Percentiles rank a stretch among this genome's conserved stretches.
Conservation (phyloP, 2,888 invertebrate genomes). For the Omphaloscelis lunosa region DNA sequence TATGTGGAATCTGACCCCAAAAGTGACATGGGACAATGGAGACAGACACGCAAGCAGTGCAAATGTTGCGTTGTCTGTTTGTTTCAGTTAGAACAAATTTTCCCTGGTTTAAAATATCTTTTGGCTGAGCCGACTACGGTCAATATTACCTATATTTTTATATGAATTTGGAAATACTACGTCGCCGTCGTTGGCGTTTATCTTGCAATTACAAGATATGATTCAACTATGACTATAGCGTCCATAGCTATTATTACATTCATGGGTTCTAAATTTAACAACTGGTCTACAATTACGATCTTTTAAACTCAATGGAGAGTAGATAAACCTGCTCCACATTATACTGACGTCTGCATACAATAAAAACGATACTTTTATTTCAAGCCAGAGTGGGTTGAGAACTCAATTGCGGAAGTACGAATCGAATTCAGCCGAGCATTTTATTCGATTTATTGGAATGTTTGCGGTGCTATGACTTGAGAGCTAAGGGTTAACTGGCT, state of each 20-base stretch:
- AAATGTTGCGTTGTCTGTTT: background rate
- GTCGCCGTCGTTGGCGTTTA: too few relatives aligned
- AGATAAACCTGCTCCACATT: slow-evolving; percentile 4
- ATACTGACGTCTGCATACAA: slow-evolving; percentile 7
- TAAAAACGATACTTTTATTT: slow-evolving; percentile 51
- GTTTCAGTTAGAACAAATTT: background rate
- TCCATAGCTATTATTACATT: background rate
- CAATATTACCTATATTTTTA: background rate
- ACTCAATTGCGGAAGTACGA: slow-evolving; percentile 38
- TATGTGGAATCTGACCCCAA: slow-evolving; percentile 34
- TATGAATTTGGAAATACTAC: background rate
- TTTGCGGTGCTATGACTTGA: slow-evolving; percentile 28
- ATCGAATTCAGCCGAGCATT: slow-evolving; percentile 50
- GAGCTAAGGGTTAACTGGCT: slow-evolving; percentile 17
- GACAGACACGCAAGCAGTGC: background rate
- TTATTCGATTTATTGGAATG: slow-evolving; percentile 54
- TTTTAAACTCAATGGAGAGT: slow-evolving; percentile 8
- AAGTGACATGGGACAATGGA: background rate
- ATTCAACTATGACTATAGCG: background rate
- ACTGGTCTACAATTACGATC: background rate
- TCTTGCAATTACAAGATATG: background rate
- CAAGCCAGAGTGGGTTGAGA: slow-evolving; percentile 36
- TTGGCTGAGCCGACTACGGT: background rate
- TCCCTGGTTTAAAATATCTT: background rate
- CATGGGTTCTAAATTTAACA: background rate